phyloP scores from a whole-genome alignment of 2,888 invertebrate species.

The Ditylenchus weischeri region DNA sequence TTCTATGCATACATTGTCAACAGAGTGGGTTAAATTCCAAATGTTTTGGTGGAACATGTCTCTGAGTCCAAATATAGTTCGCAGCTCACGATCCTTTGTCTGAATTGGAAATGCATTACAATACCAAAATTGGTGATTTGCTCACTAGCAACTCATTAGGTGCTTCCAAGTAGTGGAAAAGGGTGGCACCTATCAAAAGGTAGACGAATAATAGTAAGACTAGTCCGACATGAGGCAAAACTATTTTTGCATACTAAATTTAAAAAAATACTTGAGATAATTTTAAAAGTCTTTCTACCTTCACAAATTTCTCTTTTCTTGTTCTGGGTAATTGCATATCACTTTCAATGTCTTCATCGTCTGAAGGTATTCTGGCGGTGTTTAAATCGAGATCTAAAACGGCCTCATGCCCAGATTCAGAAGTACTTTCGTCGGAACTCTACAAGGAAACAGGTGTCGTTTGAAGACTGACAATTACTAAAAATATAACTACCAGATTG shows the following conservation, averaged over 20 bases:
- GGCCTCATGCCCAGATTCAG: neutral
- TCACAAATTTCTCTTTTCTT: constrained; percentile 8
- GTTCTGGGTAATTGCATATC: neutral
- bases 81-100: constrained; percentile 50
- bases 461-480: too few relatives aligned
- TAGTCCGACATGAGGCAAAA: constrained; percentile 58
- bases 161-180: constrained; percentile 48
- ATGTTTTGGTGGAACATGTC: constrained; percentile 56
- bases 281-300: neutral
- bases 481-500: constrained; percentile 8
- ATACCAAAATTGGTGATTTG: neutral
- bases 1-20: constrained; percentile 51
- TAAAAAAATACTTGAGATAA: neutral
- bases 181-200: constrained; percentile 54
- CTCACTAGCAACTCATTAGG: constrained; percentile 54
- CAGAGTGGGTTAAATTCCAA: constrained; percentile 55
- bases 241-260: constrained; percentile 52
- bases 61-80: constrained; percentile 48
- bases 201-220: constrained; percentile 54
- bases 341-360: constrained; percentile 2
- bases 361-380: neutral
- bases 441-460: neutral
- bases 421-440: neutral
- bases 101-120: constrained; percentile 23
- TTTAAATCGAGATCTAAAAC: neutral